These are phyloP conservation scores for Cryptoblepharus egeriae DNA, from an alignment of 2,797 vertebrate genomes.

Conservation along the genomic window DNA sequence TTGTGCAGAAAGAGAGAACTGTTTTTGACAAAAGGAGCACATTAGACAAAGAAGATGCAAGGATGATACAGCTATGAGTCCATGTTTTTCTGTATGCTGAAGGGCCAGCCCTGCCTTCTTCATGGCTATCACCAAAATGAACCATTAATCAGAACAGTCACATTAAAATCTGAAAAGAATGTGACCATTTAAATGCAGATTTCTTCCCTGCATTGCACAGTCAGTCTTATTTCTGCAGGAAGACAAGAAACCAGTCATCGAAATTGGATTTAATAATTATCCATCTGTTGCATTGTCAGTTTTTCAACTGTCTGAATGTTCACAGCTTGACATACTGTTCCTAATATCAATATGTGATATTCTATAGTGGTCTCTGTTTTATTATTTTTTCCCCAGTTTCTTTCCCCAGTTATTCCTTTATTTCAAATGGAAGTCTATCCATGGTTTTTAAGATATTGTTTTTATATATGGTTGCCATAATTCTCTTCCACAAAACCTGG, in stretches of 20 bases:
- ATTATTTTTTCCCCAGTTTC: neutral
- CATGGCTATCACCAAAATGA: neutral
- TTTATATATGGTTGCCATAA: neutral
- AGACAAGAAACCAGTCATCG: neutral
- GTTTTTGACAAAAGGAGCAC: neutral
- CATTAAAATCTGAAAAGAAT: neutral
- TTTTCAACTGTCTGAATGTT: neutral
- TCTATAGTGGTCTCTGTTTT: neutral
- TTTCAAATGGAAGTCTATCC: neutral
- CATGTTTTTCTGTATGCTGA: neutral
- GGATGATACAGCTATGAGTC: neutral
- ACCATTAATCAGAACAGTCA: neutral
- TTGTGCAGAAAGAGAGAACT: neutral
- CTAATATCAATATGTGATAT: neutral
- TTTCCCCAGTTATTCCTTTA: neutral
- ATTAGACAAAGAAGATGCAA: neutral
- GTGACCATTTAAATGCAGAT: neutral
- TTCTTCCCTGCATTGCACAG: neutral
- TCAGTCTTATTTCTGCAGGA: neutral
- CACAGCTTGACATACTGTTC: neutral
- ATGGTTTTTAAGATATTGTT: neutral
- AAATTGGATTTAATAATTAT: constrained; percentile 5
- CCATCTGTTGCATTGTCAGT: neutral
- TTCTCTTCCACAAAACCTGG: too few relatives aligned
- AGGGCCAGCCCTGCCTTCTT: neutral